Base-by-base conservation (phyloP, 2,888 invertebrate species). In the Trachelus tabidus region DNA sequence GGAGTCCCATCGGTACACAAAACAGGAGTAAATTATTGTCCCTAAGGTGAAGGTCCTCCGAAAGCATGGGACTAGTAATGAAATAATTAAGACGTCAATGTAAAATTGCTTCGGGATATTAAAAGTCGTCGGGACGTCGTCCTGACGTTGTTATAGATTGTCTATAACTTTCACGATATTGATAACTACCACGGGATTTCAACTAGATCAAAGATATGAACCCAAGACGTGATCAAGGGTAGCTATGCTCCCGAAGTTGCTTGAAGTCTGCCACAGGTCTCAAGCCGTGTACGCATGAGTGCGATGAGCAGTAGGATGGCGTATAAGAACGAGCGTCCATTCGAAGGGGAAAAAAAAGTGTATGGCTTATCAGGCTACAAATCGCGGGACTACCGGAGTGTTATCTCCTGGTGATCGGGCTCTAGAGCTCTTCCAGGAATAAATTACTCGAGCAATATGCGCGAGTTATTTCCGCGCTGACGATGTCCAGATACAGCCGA, bases 401-500 rank as follows among this genome's bases (percentile, higher is more conserved):
- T 71, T 77, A 77, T 77, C 77, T 31, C 33, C 33, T 75, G 33
- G 56, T 69, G 75, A 77, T 77, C 77, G 9, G 23, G 56, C 23
- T 56, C 15, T 40, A 40, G 40, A 15, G 73, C 73, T 76, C 73
- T 73, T 74, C 37, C 37, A 30, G 56, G 76, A 73, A 40, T 73
- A 75, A 78, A 78, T 78, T 78, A 78, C 78, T 76, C 75, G 75
- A 76, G 76, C 75, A 76, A 78, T 78, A 76, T 73, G 73, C 78
- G 73, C 37, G 75, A 78, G 75, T 78, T 78, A 76, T 78, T 78
- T 78, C 76, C 78, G 76, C 73, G 75, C 40, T 71, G 35, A 69
- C 78, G 78, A 78, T 78, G 78, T 78, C 78, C 78, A 75, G 31
- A 71, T 71, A 71, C 71, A 71, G 71, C 33, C 34, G 9, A 34